Conservation (phyloP, 2,797 vertebrate species). For the Apogon hyalosoma region DNA sequence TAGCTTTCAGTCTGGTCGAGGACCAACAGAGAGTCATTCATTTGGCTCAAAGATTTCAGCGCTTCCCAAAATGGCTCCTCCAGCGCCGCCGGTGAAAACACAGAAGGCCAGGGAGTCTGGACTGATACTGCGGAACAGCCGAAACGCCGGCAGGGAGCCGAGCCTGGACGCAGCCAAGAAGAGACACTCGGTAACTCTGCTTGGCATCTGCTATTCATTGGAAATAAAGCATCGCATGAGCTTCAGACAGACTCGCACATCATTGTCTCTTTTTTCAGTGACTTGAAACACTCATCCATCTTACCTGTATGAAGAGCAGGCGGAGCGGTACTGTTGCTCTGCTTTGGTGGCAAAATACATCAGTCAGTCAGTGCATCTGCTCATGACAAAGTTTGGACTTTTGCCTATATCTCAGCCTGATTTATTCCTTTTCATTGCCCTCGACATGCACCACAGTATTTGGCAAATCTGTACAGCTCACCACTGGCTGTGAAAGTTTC, state of each 20-base stretch:
- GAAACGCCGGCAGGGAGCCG: conserved; percentile 78
- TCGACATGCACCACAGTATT: conserved; percentile 56
- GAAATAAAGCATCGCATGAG: conserved; percentile 85
- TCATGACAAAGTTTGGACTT: conserved; percentile 57
- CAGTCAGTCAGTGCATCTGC: conserved; percentile 27
- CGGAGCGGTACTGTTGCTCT: conserved; percentile 57
- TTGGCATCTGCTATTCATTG: conserved; percentile 81
- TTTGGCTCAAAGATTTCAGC: conserved; percentile 69
- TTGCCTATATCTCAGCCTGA: conserved; percentile 45
- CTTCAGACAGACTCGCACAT: conserved; percentile 81
- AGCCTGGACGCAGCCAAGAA: conserved; percentile 80
- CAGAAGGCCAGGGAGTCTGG: conserved; percentile 86
- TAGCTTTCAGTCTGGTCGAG: conserved; percentile 49
- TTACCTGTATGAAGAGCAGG: conserved; percentile 73
- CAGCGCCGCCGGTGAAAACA: conserved; percentile 85
- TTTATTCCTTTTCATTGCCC: conserved; percentile 49
- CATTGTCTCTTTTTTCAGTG: conserved; percentile 75
- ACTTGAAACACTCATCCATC: conserved; percentile 78
- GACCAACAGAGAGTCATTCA: conserved; percentile 66
- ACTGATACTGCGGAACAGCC: conserved; percentile 85
- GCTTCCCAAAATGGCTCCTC: conserved; percentile 81
- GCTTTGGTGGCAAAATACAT: conserved; percentile 61
- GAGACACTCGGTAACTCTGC: conserved; percentile 86
- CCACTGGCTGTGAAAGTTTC: conserved; percentile 60
- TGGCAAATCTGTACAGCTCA: conserved; percentile 69